phyloP scores from a whole-genome alignment of 2,113 vertebrate genomes.

The Tetrao urogallus region DNA sequence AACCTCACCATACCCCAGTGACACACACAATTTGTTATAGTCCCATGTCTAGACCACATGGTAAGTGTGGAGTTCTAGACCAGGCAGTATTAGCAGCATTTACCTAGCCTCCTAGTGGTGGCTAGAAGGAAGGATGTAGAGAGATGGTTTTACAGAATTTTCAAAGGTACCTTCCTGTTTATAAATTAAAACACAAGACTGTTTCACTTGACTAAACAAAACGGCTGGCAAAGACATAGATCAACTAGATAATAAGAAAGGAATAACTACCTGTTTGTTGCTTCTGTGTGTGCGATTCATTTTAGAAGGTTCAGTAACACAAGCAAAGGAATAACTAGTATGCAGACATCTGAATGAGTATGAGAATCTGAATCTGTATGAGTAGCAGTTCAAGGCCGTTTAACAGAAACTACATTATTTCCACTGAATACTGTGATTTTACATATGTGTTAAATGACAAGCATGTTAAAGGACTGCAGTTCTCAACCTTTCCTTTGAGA shows the following conservation, averaged over 20 bases:
- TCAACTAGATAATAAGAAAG: not conserved
- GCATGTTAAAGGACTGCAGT: not conserved
- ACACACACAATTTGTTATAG: not conserved
- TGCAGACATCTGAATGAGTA: not conserved
- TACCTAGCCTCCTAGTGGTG: not conserved
- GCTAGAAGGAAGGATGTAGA: not conserved
- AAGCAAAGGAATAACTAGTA: not conserved
- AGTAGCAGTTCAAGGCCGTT: not conserved
- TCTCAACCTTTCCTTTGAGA: not conserved
- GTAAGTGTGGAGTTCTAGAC: accelerated
- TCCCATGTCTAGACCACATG: accelerated
- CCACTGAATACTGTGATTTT: not conserved
- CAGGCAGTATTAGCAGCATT: not conserved
- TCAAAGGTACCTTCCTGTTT: not conserved
- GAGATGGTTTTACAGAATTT: not conserved
- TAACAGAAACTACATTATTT: not conserved
- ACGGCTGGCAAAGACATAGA: not conserved
- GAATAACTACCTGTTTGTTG: not conserved
- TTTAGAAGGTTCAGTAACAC: not conserved
- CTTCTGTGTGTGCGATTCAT: not conserved
- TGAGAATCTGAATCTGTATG: no score
- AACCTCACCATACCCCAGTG: not conserved
- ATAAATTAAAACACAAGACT: not conserved
- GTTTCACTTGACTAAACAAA: not conserved
- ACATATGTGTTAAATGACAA: not conserved